A percentile compares a stretch with the other conserved stretches of the same genome.
Conservation (phyloP, 2,113 vertebrate species). For the Nycticebus coucang region DNA sequence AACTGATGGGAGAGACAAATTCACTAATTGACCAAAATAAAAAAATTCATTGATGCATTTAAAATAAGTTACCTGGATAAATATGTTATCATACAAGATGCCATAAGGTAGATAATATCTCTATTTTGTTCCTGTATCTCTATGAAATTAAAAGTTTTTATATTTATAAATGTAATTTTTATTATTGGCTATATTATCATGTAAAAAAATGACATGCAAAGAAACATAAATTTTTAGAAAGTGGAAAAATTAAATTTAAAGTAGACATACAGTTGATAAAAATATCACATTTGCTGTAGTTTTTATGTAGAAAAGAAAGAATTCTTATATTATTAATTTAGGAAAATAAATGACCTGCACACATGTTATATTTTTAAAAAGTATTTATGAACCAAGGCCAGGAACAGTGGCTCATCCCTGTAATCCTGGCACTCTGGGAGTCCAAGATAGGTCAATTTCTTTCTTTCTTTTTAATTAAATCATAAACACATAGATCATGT, state of each 20-base stretch:
- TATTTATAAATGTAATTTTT: not conserved
- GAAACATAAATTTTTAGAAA: not conserved
- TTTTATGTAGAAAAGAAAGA: not conserved
- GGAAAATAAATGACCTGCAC: not conserved
- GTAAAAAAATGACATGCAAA: not conserved
- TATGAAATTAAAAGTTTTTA: not conserved
- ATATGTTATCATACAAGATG: not conserved
- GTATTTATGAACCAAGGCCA: not conserved
- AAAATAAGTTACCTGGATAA: constrained; percentile 61
- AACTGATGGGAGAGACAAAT: constrained; percentile 66
- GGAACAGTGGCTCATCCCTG: too few species aligned
- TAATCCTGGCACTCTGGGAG: too few species aligned
- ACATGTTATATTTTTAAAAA: not conserved
- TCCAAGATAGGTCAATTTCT: too few species aligned
- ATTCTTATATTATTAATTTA: not conserved
- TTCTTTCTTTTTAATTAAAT: too few species aligned
- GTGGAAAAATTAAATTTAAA: not conserved
- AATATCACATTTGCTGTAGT: not conserved
- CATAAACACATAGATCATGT: too few species aligned
- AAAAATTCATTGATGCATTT: constrained; percentile 58
- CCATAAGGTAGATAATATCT: constrained; percentile 54
- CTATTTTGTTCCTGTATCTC: constrained; percentile 36
- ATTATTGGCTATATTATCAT: not conserved
- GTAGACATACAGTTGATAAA: not conserved
- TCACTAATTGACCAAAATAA: constrained; percentile 71